phyloP scores from a whole-genome alignment of 2,797 vertebrate species.

The Eurystomus glaucurus region DNA sequence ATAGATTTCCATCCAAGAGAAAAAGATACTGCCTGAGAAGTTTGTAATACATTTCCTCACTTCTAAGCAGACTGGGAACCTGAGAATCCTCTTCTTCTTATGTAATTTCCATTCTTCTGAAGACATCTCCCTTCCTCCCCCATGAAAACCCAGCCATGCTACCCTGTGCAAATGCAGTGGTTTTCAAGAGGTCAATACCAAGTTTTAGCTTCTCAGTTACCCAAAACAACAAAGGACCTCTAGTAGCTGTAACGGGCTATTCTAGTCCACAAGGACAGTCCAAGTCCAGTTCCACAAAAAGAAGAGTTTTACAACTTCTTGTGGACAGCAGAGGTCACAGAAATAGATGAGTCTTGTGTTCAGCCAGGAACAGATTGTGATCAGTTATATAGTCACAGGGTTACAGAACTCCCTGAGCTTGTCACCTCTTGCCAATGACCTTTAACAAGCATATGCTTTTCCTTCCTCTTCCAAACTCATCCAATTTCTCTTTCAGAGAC shows the following conservation, averaged over 20 bases:
- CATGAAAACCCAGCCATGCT: background rate
- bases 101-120: background rate
- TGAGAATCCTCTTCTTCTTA: background rate
- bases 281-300: background rate
- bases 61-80: background rate
- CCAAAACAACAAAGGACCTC: background rate
- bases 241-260: background rate
- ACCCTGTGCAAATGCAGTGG: background rate
- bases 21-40: background rate
- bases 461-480: background rate
- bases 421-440: background rate
- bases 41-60: background rate
- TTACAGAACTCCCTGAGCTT: background rate
- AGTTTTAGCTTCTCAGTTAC: background rate
- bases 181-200: background rate
- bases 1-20: background rate
- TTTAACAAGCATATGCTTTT: background rate
- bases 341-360: background rate
- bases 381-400: background rate
- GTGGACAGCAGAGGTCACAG: background rate
- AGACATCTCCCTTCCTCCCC: rapidly evolving
- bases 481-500: background rate
- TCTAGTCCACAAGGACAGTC: background rate
- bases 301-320: background rate
- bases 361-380: background rate